Base-by-base conservation (phyloP, 1,140 invertebrate genomes). In the Doryteuthis pealeii region DNA sequence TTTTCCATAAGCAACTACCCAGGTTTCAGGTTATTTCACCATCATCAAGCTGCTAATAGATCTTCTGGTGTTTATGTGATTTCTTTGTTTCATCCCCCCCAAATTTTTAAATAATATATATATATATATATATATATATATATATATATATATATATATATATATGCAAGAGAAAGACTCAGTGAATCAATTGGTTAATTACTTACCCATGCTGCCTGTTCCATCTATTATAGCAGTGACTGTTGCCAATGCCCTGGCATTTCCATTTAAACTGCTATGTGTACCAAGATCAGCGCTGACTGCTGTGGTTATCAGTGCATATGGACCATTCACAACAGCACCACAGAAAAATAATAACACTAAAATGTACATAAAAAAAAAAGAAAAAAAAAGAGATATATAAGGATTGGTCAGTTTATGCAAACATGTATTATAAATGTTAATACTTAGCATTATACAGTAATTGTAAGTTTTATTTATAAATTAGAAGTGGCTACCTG, bases 161-260 rank as follows among this genome's bases (percentile, higher is more conserved):
- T n/a, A n/a, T n/a, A n/a, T n/a, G 35, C 35, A 40, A 3, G 4
- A 40, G 35, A 40, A 40, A 40, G 35, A 40, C 10, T 40, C 35
- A 40, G 10, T 3, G 10, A 40, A 40, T 40, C 35, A 40, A 40
- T 5, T 10, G 10, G 35, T 10, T 40, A 40, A 5, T 5, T 45
- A 77, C 81, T 87, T 82, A 93, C 93, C 93, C 73, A 97, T 93
- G 70, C 95, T 96, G 0, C 96, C 96, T 6, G 96, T 98, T 45
- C 96, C 96, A 89, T 98, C 97, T 72, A 99, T 98, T 79, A 99
- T 97, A 14, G 96, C 95, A 18, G 96, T 96, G 0, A 99, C 96
- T 1, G 96, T 98, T 3, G 96, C 96, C 66, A 99, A 86, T 15
- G 96, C 96, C 87, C 94, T 95, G 0, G 94, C 89, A 89, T 96